Evolutionary conservation across 2,888 invertebrate species (phyloP).

Genomic region (Archaeoteleia sp.): DNA sequence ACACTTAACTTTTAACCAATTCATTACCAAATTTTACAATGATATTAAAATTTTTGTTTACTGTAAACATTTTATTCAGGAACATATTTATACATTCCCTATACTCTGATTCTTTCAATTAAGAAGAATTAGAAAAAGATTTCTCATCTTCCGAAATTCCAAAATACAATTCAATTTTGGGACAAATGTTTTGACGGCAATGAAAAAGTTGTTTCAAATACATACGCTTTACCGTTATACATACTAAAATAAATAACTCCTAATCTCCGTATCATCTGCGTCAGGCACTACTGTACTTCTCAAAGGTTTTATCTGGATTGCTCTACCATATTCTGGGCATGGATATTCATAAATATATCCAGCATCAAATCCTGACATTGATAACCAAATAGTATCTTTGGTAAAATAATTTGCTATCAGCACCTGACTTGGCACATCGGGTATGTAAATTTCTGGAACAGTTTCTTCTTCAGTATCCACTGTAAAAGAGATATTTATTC

Average conservation of each 20-base stretch:
- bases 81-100: too few relatives aligned
- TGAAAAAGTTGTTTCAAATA: too few relatives aligned
- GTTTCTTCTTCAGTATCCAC: conserved; percentile 77
- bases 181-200: too few relatives aligned
- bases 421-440: conserved; percentile 78
- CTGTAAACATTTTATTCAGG: background rate
- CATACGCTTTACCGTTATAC: too few relatives aligned
- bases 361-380: conserved; percentile 81
- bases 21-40: too few relatives aligned
- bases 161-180: too few relatives aligned
- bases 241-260: too few relatives aligned
- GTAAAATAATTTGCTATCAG: conserved; percentile 77
- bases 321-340: conserved; percentile 42
- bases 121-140: conserved; percentile 76
- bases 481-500: too few relatives aligned
- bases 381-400: conserved; percentile 78
- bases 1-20: too few relatives aligned
- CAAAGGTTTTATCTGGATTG: conserved; percentile 74
- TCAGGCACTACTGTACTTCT: conserved; percentile 76
- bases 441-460: conserved; percentile 76
- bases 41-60: too few relatives aligned
- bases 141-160: too few relatives aligned
- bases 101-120: background rate
- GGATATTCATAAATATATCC: conserved; percentile 81
- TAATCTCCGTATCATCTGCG: conserved; percentile 78